Evolutionary conservation across 2,113 vertebrate genomes (phyloP), one percentile per base, ranked within the genome.

Genomic region (Labeo catla): DNA sequence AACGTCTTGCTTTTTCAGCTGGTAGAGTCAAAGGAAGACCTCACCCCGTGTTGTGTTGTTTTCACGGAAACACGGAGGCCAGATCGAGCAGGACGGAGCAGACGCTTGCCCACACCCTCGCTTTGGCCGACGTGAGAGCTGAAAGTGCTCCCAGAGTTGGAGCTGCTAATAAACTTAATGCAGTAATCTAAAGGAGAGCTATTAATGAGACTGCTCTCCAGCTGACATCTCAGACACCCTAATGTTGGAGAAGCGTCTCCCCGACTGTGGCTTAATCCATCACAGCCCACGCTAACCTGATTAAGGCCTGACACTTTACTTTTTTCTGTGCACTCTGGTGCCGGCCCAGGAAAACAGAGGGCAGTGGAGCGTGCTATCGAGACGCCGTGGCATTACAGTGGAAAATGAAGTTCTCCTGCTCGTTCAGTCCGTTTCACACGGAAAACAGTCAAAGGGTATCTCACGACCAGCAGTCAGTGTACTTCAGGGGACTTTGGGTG

Each of bases 111-210:
- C 65, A 54, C 83, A 65, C 87, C 89, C 83, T 87, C 87, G 43
- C 19, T 76, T 45, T 49, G 4, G 86, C 87, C 61, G 88, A 84
- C 65, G 34, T 87, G 90, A 88, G 87, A 89, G 83, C 91, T 91
- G 88, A 93, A 92, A 94, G 93, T 94, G 94, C 93, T 91, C 90
- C 93, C 93, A 81, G 94, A 93, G 91, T 94, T 92, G 90, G 88
- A 93, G 92, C 93, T 94, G 94, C 94, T 95, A 95, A 95, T 95
- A 95, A 95, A 95, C 91, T 92, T 95, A 95, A 94, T 95, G 93
- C 93, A 95, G 94, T 94, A 94, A 94, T 94, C 94, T 93, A 92
- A 93, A 91, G 94, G 93, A 89, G 92, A 93, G 94, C 93, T 94
- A 95, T 95, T 95, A 95, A 95, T 95, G 92, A 94, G 92, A 92